Evolutionary conservation across 2,797 vertebrate species (phyloP).

Genomic region (Microhierax caerulescens): DNA sequence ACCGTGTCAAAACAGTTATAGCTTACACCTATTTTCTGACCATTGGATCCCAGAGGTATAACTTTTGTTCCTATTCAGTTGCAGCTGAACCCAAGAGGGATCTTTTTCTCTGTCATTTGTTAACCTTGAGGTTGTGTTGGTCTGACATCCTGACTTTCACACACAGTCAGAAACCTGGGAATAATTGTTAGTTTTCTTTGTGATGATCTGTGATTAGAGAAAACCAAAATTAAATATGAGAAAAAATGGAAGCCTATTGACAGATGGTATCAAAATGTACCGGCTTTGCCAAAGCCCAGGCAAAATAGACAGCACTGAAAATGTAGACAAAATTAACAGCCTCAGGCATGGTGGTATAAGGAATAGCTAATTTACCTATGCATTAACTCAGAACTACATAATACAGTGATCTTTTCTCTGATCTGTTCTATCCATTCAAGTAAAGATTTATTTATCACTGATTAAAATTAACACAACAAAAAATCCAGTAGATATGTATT

Average conservation of each 20-base stretch:
- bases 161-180: conserved; percentile 45
- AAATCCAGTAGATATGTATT: not conserved
- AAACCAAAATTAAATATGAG: conserved; percentile 13
- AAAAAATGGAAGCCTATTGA: not conserved
- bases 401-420: not conserved
- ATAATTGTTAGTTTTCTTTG: conserved; percentile 53
- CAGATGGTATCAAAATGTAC: not conserved
- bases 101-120: conserved; percentile 29
- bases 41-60: conserved; percentile 51
- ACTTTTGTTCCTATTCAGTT: conserved; percentile 47
- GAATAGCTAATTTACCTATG: not conserved
- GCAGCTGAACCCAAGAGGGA: conserved; percentile 21
- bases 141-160: conserved; percentile 60
- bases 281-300: not conserved
- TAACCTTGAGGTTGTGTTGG: conserved; percentile 60
- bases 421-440: not conserved
- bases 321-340: not conserved
- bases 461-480: not conserved
- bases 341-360: not conserved
- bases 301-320: not conserved
- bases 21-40: conserved; percentile 65
- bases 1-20: conserved; percentile 68
- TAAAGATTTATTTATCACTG: not conserved
- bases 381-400: not conserved
- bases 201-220: conserved; percentile 25